These are phyloP conservation scores for Laticauda colubrina DNA, from an alignment of 2,113 vertebrate species.

Conservation along the genomic window DNA sequence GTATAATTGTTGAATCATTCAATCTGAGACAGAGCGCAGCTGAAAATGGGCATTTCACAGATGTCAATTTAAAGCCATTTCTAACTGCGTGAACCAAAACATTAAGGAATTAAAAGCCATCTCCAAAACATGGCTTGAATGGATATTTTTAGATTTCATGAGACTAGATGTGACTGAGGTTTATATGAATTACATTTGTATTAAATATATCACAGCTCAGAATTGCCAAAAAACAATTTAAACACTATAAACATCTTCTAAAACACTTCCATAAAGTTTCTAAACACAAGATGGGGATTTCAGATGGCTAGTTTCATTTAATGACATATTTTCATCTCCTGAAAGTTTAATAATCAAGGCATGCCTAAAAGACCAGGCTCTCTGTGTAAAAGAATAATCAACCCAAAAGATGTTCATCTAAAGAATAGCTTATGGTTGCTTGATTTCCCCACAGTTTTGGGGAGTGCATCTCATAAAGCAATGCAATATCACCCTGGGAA, in stretches of 20 bases:
- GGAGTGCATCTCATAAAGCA: background rate
- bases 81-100: slow-evolving; percentile 50
- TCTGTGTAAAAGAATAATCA: background rate
- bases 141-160: slow-evolving; percentile 56
- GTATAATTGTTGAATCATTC: slow-evolving; percentile 39
- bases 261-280: slow-evolving; percentile 65
- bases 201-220: slow-evolving; percentile 58
- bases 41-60: slow-evolving; percentile 50
- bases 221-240: slow-evolving; percentile 66
- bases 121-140: slow-evolving; percentile 45
- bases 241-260: slow-evolving; percentile 62
- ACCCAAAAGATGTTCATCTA: background rate
- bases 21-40: slow-evolving; percentile 17
- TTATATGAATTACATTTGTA: slow-evolving; percentile 62
- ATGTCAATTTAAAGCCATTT: slow-evolving; percentile 42
- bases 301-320: slow-evolving; percentile 17
- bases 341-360: background rate
- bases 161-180: slow-evolving; percentile 35
- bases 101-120: slow-evolving; percentile 49
- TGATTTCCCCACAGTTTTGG: background rate
- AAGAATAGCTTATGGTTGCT: background rate
- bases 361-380: slow-evolving; percentile 7
- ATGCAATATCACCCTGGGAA: background rate
- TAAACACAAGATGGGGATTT: slow-evolving; percentile 58
- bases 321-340: slow-evolving; percentile 18